These are phyloP conservation scores for Plebejus anna DNA, from an alignment of 2,888 invertebrate species.

Conservation along the genomic window DNA sequence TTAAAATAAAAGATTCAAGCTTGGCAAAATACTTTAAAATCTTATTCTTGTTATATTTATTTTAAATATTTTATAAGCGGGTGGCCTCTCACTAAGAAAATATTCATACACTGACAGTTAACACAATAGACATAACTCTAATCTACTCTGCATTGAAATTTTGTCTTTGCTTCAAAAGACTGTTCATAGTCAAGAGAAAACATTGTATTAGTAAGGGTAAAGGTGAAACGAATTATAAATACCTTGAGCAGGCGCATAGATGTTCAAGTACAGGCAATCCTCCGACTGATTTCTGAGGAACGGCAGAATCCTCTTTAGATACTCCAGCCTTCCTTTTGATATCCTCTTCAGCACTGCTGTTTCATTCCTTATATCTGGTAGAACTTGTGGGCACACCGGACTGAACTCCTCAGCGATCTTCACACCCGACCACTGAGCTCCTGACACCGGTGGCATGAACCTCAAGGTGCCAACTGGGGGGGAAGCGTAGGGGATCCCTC, in stretches of 20 bases:
- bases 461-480: constrained; percentile 93
- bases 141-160: too few species aligned
- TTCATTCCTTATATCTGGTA: constrained; percentile 92
- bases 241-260: constrained; percentile 98
- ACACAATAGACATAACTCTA: too few species aligned
- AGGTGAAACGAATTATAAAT: constrained; percentile 37
- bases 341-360: constrained; percentile 90
- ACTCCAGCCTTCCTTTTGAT: constrained; percentile 93
- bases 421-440: constrained; percentile 94
- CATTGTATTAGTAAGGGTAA: too few species aligned
- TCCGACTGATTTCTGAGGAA: constrained; percentile 95
- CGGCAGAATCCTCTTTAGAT: constrained; percentile 92
- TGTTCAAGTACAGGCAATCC: constrained; percentile 97
- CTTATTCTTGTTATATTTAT: too few species aligned
- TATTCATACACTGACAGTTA: too few species aligned
- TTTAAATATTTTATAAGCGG: too few species aligned
- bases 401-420: constrained; percentile 92
- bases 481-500: constrained; percentile 96
- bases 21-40: too few species aligned
- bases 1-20: too few species aligned
- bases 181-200: too few species aligned
- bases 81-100: too few species aligned
- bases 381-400: constrained; percentile 95
- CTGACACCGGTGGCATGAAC: constrained; percentile 97
- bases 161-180: too few species aligned